Percentiles rank a stretch among this genome's conserved stretches.
phyloP scores from a whole-genome alignment of 1,140 invertebrate species.

The Brachionus koreanus region DNA sequence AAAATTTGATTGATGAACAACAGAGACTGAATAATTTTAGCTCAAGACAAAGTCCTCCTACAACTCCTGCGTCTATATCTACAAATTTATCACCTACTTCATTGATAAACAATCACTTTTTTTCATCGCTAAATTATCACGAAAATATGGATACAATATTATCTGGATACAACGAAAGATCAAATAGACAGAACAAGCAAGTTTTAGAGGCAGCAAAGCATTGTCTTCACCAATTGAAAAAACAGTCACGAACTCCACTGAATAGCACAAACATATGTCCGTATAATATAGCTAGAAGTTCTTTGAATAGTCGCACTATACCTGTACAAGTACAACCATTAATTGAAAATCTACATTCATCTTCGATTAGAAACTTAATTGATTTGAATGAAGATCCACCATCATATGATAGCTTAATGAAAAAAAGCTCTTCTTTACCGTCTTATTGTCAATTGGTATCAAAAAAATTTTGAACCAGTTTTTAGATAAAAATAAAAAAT shows the following conservation, averaged over 20 bases:
- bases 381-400: neutral
- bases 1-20: neutral
- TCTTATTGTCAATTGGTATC: constrained; percentile 3
- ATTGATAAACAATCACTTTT: neutral
- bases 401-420: constrained; percentile 21
- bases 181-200: neutral
- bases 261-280: neutral
- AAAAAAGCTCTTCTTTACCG: constrained; percentile 21
- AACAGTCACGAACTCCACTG: neutral
- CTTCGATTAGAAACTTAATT: neutral
- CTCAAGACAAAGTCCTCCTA: neutral
- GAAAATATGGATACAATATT: neutral
- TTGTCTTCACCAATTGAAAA: constrained; percentile 1
- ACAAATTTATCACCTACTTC: neutral
- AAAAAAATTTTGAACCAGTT: neutral
- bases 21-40: neutral
- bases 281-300: neutral
- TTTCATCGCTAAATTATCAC: neutral
- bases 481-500: neutral
- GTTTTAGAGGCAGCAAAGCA: neutral
- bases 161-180: neutral
- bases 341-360: neutral
- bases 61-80: neutral
- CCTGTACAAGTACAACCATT: neutral
- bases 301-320: neutral